These are phyloP conservation scores for Parnassius glacialis DNA, from an alignment of 2,888 invertebrate genomes.

Conservation along the genomic window DNA sequence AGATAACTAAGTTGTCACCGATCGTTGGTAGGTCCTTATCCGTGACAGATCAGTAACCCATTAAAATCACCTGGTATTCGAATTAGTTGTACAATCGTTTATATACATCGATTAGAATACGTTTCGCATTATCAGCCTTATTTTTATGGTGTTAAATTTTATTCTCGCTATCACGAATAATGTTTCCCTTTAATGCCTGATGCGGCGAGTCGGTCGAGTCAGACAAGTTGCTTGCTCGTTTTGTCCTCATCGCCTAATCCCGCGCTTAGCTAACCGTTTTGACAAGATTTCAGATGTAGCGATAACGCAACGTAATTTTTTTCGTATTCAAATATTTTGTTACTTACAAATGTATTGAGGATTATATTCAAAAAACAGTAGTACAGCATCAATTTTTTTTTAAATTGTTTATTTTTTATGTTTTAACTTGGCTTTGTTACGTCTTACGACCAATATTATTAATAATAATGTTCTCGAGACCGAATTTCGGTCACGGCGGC, in stretches of 20 bases:
- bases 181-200: slow-evolving; percentile 29
- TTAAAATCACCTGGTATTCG: slow-evolving; percentile 69
- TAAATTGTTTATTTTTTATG: too few species aligned
- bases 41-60: slow-evolving; percentile 75
- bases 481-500: too few species aligned
- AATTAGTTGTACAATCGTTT: slow-evolving; percentile 57
- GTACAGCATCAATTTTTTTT: too few species aligned
- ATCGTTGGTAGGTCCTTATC: slow-evolving; percentile 68
- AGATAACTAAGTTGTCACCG: slow-evolving; percentile 74
- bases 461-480: too few species aligned
- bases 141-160: slow-evolving; percentile 29
- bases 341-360: not conserved
- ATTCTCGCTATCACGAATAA: slow-evolving; percentile 25
- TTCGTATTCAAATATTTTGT: slow-evolving; percentile 36
- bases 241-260: slow-evolving; percentile 74
- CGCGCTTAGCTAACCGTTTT: slow-evolving; percentile 78
- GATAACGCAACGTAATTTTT: slow-evolving; percentile 50
- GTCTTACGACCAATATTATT: too few species aligned
- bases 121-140: slow-evolving; percentile 42
- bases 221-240: slow-evolving; percentile 65
- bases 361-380: too few species aligned
- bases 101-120: slow-evolving; percentile 38
- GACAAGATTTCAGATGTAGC: slow-evolving; percentile 71
- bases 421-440: too few species aligned
- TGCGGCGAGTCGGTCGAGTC: slow-evolving; percentile 43